Base-by-base conservation (phyloP, 2,888 invertebrate genomes). In the Erebia palarica region DNA sequence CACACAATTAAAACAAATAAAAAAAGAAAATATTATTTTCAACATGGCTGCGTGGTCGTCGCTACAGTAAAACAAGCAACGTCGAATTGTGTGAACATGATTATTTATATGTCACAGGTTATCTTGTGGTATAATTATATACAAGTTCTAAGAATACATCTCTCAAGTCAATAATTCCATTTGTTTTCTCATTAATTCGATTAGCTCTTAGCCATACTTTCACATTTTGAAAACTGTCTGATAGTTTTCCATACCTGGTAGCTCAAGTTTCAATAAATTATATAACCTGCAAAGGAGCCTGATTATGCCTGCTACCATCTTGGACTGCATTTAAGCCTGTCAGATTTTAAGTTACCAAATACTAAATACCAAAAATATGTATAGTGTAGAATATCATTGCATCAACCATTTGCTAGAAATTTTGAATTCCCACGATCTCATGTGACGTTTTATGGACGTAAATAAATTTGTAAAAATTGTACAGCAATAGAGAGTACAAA, bases 1-100 rank as follows among this genome's bases (percentile, higher is more conserved):
- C 0, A 78, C 86, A 77, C 78, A 72, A 65, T 75, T 81, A 11
- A 84, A 64, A 75, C 75, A 81, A 11, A 81, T 59, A 57, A 78
- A 63, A 66, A 81, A 75, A 51, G 79, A 18, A 57, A 36, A 21
- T 21, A 84, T 68, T 69, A 81, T 71, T 59, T 82, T 84, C 4
- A 85, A 78, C 87, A 88, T 81, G 68, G 63, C 72, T 53, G 73
- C 64, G 51, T n/a, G 53, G 66, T 69, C 47, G 73, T 64, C 51
- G 49, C 63, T 47, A 67, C 70, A 63, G 65, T 60, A 21, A 65
- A 59, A 61, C 55, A 58, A 65, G 47, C 16, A 63, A 63, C 51
- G 67, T 69, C 55, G 57, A 55, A 65, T 65, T 59, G 69, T 73
- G 63, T 73, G 63, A 11, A 59, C 42, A 55, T 53, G 60, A 68